A percentile compares a stretch with the other conserved stretches of the same genome.
phyloP scores from a whole-genome alignment of 2,113 vertebrate genomes.

The Aphelocoma coerulescens region DNA sequence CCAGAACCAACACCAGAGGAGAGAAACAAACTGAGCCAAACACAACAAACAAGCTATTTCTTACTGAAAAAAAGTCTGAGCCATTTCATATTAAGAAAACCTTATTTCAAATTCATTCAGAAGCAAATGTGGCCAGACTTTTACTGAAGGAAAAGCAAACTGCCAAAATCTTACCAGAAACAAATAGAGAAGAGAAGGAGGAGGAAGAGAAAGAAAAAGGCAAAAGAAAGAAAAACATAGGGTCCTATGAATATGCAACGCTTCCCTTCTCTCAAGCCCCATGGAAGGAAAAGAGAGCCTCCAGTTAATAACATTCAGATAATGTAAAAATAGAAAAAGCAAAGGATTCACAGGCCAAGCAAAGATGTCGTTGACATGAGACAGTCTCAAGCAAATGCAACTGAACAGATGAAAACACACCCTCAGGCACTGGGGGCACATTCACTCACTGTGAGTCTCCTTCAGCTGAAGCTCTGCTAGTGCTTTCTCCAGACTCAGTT shows the following conservation, averaged over 20 bases:
- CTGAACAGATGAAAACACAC: conserved; percentile 29
- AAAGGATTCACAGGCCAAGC: background rate
- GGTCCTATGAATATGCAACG: background rate
- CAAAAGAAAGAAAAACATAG: background rate
- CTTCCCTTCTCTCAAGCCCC: background rate
- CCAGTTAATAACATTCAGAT: conserved; percentile 5
- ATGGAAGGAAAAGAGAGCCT: conserved; percentile 25
- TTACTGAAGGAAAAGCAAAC: background rate
- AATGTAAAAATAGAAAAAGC: conserved; percentile 26
- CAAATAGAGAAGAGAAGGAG: background rate
- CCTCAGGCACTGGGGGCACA: background rate
- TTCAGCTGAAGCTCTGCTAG: background rate
- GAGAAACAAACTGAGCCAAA: background rate
- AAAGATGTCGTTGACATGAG: background rate
- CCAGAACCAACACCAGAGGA: background rate
- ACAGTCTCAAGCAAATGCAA: conserved; percentile 36
- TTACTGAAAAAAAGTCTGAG: background rate
- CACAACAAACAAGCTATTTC: background rate
- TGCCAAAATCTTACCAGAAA: background rate
- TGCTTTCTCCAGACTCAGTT: background rate
- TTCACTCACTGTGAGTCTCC: background rate
- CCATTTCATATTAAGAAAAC: background rate
- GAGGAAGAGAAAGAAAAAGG: background rate
- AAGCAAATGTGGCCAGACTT: background rate
- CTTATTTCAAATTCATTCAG: background rate